Evolutionary conservation across 2,888 invertebrate genomes (phyloP).

Genomic region (Argyresthia albistria): DNA sequence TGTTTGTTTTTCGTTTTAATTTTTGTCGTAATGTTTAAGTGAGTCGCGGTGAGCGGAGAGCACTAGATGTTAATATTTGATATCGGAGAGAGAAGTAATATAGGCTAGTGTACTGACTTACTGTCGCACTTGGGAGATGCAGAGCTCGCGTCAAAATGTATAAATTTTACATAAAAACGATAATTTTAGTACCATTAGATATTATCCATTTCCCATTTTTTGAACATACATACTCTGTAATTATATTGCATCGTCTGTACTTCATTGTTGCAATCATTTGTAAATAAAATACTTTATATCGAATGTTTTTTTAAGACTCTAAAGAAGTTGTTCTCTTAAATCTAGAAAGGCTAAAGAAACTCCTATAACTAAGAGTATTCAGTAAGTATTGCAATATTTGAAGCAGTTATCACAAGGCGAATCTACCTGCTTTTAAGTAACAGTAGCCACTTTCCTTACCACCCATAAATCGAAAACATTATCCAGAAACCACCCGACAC

Average conservation of each 20-base stretch:
- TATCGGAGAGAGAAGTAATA: not conserved
- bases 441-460: too few relatives aligned
- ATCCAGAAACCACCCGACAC: too few relatives aligned
- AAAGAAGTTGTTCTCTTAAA: too few relatives aligned
- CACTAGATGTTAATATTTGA: slow-evolving; percentile 3
- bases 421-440: too few relatives aligned
- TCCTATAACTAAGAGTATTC: too few relatives aligned
- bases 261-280: slow-evolving; percentile 75
- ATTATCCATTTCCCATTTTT: slow-evolving; percentile 68
- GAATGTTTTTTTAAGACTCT: slow-evolving; percentile 12
- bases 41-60: not conserved
- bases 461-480: too few relatives aligned
- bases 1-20: not conserved
- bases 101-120: not conserved
- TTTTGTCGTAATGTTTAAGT: not conserved
- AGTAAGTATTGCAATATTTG: too few relatives aligned
- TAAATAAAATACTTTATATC: slow-evolving; percentile 73
- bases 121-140: slow-evolving; percentile 16
- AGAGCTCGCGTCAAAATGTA: slow-evolving; percentile 43
- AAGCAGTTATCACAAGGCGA: too few relatives aligned
- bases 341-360: too few relatives aligned
- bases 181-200: slow-evolving; percentile 70
- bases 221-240: slow-evolving; percentile 67
- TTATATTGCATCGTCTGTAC: slow-evolving; percentile 70
- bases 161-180: slow-evolving; percentile 52